phyloP scores from a whole-genome alignment of 2,888 invertebrate genomes.

The Deroplatys truncata region DNA sequence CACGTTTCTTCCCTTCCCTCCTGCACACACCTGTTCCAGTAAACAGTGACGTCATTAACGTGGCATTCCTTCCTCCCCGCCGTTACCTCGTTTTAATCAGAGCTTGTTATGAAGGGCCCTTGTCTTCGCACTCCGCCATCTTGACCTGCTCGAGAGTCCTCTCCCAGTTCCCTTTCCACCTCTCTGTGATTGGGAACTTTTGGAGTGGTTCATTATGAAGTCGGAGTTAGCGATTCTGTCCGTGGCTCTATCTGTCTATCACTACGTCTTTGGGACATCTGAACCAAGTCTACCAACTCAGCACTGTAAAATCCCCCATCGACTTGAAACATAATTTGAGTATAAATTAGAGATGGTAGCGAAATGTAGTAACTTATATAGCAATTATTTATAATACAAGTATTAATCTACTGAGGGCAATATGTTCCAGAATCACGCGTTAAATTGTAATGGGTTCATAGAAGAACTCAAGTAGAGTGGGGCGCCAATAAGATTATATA shows the following conservation, averaged over 20 bases:
- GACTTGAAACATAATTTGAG: background rate
- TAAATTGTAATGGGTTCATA: no score
- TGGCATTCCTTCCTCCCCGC: background rate
- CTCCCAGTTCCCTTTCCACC: background rate
- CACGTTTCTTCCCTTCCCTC: background rate
- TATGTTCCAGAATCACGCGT: no score
- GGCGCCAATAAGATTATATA: no score
- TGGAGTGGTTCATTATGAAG: slow-evolving; percentile 14
- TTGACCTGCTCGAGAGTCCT: slow-evolving; percentile 2
- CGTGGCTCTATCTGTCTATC: background rate
- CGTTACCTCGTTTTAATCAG: background rate
- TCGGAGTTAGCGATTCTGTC: background rate
- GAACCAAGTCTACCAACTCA: background rate
- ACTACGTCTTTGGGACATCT: background rate
- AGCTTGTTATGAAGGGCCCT: slow-evolving; percentile 3
- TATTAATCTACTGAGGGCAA: no score
- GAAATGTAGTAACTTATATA: no score
- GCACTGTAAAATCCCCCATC: background rate
- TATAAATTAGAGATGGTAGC: no score
- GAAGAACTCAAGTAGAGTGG: no score
- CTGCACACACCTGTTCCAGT: background rate
- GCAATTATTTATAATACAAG: no score
- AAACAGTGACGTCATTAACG: background rate
- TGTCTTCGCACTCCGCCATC: slow-evolving; percentile 2
- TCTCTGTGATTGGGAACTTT: slow-evolving; percentile 13